A percentile compares a stretch with the other conserved stretches of the same genome.
Conservation (phyloP, 2,888 invertebrate genomes). For the Torymus tubicola region DNA sequence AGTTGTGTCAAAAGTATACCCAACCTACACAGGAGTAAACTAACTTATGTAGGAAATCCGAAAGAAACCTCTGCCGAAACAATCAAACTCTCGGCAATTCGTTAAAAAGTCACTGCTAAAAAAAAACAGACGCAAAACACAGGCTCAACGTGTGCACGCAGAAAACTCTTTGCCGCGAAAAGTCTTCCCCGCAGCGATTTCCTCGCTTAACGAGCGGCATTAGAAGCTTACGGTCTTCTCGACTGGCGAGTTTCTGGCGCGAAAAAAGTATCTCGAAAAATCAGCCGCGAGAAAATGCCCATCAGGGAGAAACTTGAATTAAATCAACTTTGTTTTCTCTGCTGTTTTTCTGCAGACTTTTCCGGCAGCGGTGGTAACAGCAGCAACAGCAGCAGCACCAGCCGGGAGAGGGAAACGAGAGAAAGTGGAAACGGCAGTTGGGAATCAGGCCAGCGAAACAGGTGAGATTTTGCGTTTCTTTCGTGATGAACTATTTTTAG, state of each 20-base stretch:
- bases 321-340: slow-evolving; percentile 48
- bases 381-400: background rate
- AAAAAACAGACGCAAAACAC: background rate
- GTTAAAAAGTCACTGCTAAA: too few species aligned
- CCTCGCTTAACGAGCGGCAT: slow-evolving; percentile 21
- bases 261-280: slow-evolving; percentile 44
- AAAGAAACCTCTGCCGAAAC: too few species aligned
- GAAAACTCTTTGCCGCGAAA: background rate
- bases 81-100: too few species aligned
- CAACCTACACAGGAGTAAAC: too few species aligned
- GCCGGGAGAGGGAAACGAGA: slow-evolving; percentile 4
- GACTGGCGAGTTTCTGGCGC: background rate
- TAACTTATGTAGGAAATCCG: too few species aligned
- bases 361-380: background rate
- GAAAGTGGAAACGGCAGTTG: background rate
- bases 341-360: slow-evolving; percentile 22
- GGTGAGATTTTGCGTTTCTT: slow-evolving; percentile 12
- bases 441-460: slow-evolving; percentile 9
- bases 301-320: slow-evolving; percentile 38
- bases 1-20: too few species aligned
- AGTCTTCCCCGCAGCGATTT: slow-evolving; percentile 17
- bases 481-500: background rate
- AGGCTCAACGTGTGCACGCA: background rate
- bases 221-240: background rate
- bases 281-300: slow-evolving; percentile 34